Evolutionary conservation across 2,113 vertebrate genomes (phyloP).

Genomic region (Dissostichus mawsoni): DNA sequence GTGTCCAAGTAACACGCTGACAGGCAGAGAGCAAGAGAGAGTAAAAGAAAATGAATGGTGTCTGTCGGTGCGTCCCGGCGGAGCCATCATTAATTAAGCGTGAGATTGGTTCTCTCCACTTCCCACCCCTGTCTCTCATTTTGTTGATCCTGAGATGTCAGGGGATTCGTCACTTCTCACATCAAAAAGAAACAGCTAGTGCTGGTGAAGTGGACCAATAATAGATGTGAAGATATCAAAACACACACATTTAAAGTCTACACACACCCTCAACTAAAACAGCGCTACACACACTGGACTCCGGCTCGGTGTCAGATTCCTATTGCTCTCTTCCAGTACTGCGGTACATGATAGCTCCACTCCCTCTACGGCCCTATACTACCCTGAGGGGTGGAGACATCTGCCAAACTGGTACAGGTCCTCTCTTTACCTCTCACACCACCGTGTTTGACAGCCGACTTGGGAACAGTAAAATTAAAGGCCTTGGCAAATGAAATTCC

Average conservation of each 20-base stretch:
- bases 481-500: constrained; percentile 72
- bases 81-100: constrained; percentile 80
- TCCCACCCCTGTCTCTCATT: constrained; percentile 49
- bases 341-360: constrained; percentile 71
- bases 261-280: constrained; percentile 3
- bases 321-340: constrained; percentile 56
- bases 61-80: constrained; percentile 38
- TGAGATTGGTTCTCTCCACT: constrained; percentile 71
- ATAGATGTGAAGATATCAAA: constrained; percentile 50
- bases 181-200: constrained; percentile 49
- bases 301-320: constrained; percentile 42
- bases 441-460: constrained; percentile 68
- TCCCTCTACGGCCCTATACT: constrained; percentile 57
- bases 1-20: constrained; percentile 12
- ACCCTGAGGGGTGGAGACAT: constrained; percentile 64
- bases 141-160: constrained; percentile 50
- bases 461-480: constrained; percentile 73
- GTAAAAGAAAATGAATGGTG: constrained; percentile 44
- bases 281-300: constrained; percentile 4
- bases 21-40: constrained; percentile 16
- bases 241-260: constrained; percentile 19
- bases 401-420: constrained; percentile 66
- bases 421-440: constrained; percentile 58
- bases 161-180: constrained; percentile 59
- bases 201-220: constrained; percentile 46